Evolutionary conservation across 2,888 invertebrate species (phyloP).

Genomic region (Pristionchus japonicus): DNA sequence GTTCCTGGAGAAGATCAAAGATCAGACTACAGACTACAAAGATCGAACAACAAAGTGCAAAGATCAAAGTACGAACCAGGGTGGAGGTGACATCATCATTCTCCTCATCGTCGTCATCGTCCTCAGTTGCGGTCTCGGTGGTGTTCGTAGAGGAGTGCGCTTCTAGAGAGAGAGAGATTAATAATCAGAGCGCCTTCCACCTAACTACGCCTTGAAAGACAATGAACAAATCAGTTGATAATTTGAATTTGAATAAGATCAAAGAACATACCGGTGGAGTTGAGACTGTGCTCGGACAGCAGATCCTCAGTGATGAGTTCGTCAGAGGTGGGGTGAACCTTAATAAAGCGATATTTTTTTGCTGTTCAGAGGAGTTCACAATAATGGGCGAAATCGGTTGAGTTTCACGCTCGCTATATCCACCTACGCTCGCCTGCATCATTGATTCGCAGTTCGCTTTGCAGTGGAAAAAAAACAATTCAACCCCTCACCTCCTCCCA

Average conservation of each 20-base stretch:
- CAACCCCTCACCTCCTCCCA: neutral
- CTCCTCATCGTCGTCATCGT: neutral
- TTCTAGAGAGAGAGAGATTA: neutral
- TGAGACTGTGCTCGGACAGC: neutral
- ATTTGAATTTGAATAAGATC: no score
- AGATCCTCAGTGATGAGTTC: constrained; percentile 30
- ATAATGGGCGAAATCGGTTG: neutral
- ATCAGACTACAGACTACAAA: neutral
- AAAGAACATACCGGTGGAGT: neutral
- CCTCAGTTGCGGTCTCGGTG: neutral
- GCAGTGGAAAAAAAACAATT: neutral
- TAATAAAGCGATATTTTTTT: no score
- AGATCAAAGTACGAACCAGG: neutral
- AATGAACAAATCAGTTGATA: no score
- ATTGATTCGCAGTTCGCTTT: neutral
- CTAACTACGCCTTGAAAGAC: no score
- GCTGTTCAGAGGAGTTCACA: no score
- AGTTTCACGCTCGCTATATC: neutral
- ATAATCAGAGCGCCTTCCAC: neutral
- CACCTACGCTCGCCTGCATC: neutral
- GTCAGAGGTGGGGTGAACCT: neutral
- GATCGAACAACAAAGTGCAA: neutral
- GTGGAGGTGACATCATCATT: constrained; percentile 4
- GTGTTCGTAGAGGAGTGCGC: neutral
- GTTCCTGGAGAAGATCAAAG: neutral